Evolutionary conservation across 2,113 vertebrate species (phyloP), one percentile per base, ranked within the genome.

Genomic region (Chionis minor): DNA sequence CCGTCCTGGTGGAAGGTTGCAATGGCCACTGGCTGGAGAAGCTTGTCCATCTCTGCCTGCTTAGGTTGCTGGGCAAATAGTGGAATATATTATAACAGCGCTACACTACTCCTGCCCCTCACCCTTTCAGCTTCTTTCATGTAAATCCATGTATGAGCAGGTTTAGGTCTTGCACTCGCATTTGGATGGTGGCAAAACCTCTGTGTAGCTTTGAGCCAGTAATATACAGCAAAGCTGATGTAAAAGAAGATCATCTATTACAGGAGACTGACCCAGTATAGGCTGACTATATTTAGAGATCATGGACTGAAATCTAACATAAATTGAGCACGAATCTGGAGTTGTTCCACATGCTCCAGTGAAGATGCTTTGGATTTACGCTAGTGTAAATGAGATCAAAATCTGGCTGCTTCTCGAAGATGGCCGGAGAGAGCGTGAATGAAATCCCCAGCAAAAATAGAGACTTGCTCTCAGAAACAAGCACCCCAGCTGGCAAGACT

Each of bases 401-500:
- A 55, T 16, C 30, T 5, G 85, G 26, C 51, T 69, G 44, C 10
- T 83, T 35, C 88, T 54, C 3, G 14, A 16, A 61, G n/a, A 6
- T 10, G 83, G 51, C 59, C 23, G 6, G 55, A 85, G 66, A 82
- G 71, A 52, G n/a, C 1, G 14, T 86, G 83, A 55, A 62, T 77
- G 81, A 69, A 88, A 94, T 33, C 80, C 61, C 83, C 54, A 30
- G 24, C 28, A 54, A 14, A 71, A 44, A 1, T 9, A 75, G 58
- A 56, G 49, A 1, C 24, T 44, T 18, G 51, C 45, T 73, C 28
- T 75, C 49, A 23, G 35, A 5, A 49, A 49, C 6, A 1, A 81
- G 58, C 45, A 83, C 73, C 40, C 63, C 73, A 33, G 58, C 91
- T 95, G 97, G 96, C 91, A 80, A 52, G 32, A 4, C 45, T 63